Conservation (phyloP, 1,140 invertebrate genomes). For the Drosophila auraria region DNA sequence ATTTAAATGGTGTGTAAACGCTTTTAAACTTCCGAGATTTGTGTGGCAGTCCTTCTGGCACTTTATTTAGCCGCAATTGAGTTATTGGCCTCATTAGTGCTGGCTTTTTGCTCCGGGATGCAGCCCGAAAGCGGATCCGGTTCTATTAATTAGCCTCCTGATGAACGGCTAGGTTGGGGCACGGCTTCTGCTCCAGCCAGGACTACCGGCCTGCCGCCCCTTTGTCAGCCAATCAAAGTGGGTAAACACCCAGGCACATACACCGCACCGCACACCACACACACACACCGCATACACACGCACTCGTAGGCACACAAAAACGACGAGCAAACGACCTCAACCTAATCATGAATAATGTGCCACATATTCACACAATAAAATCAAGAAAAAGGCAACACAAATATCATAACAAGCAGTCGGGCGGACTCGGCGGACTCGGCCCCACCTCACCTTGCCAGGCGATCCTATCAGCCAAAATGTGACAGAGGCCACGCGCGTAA, state of each 20-base stretch:
- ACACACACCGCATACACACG: slow-evolving; percentile 12
- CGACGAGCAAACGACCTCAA: slow-evolving; percentile 62
- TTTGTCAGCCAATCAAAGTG: slow-evolving; percentile 58
- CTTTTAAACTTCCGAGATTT: slow-evolving; percentile 67
- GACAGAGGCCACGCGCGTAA: slow-evolving; percentile 27
- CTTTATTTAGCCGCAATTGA: slow-evolving; percentile 68
- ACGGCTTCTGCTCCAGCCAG: background rate
- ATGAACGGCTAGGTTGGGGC: slow-evolving; percentile 31
- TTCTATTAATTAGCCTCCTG: slow-evolving; percentile 42
- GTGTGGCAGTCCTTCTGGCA: slow-evolving; percentile 33
- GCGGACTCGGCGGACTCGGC: slow-evolving; percentile 20
- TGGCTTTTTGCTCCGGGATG: slow-evolving; percentile 29
- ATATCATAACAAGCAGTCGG: slow-evolving; percentile 70
- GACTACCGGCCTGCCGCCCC: slow-evolving; percentile 16
- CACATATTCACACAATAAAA: slow-evolving; percentile 79
- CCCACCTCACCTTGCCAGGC: slow-evolving; percentile 15
- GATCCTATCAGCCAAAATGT: slow-evolving; percentile 48
- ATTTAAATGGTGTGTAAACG: slow-evolving; percentile 79
- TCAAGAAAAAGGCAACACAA: slow-evolving; percentile 69
- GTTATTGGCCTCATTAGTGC: slow-evolving; percentile 71
- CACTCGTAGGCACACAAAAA: slow-evolving; percentile 36
- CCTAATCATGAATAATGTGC: slow-evolving; percentile 79
- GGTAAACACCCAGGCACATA: slow-evolving; percentile 39
- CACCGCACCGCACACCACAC: background rate
- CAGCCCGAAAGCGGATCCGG: slow-evolving; percentile 36